Conservation (phyloP, 1,140 invertebrate genomes). For the Leptopilina clavipes region DNA sequence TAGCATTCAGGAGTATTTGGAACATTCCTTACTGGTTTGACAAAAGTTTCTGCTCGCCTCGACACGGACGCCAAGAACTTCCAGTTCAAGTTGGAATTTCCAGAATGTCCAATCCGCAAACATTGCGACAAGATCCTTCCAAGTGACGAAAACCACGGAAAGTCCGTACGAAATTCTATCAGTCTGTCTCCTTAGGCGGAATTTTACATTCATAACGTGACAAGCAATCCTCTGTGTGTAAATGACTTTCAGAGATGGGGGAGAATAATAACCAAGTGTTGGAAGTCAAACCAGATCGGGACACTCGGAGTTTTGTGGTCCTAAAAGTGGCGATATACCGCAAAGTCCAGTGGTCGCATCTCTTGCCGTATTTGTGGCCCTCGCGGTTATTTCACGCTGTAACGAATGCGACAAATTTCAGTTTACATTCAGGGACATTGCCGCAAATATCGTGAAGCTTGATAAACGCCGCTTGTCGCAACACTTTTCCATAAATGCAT, state of each 20-base stretch:
- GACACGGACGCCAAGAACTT: neutral
- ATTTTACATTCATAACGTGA: constrained; percentile 11
- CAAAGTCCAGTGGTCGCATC: constrained; percentile 48
- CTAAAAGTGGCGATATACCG: constrained; percentile 48
- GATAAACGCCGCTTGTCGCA: constrained; percentile 42
- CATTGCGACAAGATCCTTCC: constrained; percentile 9
- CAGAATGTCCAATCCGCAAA: constrained; percentile 33
- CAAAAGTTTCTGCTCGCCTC: constrained; percentile 15
- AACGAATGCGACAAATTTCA: constrained; percentile 51
- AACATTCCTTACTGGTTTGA: constrained; percentile 23
- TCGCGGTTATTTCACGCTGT: constrained; percentile 52
- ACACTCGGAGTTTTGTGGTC: constrained; percentile 51
- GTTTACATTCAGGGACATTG: constrained; percentile 42
- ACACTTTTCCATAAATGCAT: constrained; percentile 37
- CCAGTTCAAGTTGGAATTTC: neutral
- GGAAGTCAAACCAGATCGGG: too few relatives aligned
- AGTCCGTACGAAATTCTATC: neutral
- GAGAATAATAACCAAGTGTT: too few relatives aligned
- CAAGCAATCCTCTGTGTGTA: too few relatives aligned
- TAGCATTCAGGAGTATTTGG: neutral
- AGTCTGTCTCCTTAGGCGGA: neutral
- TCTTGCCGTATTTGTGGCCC: constrained; percentile 55
- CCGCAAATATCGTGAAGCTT: constrained; percentile 49
- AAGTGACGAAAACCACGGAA: constrained; percentile 25
- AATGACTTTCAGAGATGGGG: too few relatives aligned